phyloP scores from a whole-genome alignment of 1,140 invertebrate species.

The Ctenoplectra terminalis region DNA sequence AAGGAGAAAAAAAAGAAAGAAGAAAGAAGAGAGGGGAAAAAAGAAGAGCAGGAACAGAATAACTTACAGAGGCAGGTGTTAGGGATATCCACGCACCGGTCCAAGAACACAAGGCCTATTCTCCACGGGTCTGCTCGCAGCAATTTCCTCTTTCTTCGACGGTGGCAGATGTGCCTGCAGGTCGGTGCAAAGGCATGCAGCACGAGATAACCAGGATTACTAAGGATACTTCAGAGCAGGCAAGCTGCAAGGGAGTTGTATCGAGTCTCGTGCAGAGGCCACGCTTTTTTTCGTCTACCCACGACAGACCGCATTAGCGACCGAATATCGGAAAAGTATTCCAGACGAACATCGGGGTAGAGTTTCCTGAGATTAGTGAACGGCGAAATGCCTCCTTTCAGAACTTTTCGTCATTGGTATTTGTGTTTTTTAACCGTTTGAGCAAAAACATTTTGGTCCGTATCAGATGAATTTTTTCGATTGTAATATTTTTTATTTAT shows the following conservation, averaged over 20 bases:
- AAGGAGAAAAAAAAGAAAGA: not conserved
- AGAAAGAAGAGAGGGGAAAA: not conserved
- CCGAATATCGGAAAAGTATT: not conserved
- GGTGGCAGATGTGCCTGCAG: slow-evolving; percentile 66
- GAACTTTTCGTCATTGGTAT: not conserved
- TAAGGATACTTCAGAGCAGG: slow-evolving; percentile 30
- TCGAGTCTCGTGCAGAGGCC: slow-evolving; percentile 16
- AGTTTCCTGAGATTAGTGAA: slow-evolving; percentile 7
- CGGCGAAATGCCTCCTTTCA: not conserved
- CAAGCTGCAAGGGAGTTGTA: slow-evolving; percentile 46
- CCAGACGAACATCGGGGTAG: not conserved
- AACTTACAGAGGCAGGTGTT: slow-evolving; percentile 59
- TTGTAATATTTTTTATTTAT: not conserved
- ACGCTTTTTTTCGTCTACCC: not conserved
- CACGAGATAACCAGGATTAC: slow-evolving; percentile 65
- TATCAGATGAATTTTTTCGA: too few relatives aligned
- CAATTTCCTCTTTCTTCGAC: slow-evolving; percentile 59
- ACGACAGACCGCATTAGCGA: not conserved
- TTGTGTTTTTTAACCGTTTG: too few relatives aligned
- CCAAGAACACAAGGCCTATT: slow-evolving; percentile 42
- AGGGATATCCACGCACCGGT: slow-evolving; percentile 29
- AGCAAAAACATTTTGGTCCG: too few relatives aligned
- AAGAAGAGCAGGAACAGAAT: slow-evolving; percentile 19
- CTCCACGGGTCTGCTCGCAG: slow-evolving; percentile 25
- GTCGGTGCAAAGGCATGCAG: slow-evolving; percentile 45